Evolutionary conservation across 2,113 vertebrate genomes (phyloP).

Genomic region (Nanorana parkeri): DNA sequence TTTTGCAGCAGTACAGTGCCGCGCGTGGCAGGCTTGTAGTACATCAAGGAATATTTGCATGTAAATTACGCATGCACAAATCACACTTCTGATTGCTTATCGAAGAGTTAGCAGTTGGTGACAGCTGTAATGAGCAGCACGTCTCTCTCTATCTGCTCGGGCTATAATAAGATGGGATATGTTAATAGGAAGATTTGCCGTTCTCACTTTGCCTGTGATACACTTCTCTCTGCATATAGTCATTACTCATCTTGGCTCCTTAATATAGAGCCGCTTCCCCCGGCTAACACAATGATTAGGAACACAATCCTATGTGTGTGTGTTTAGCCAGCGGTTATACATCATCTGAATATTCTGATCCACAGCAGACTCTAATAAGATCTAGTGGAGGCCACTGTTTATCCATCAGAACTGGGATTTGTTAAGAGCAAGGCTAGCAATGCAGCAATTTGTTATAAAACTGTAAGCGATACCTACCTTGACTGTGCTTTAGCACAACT

Average conservation of each 20-base stretch:
- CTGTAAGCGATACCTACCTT: no score
- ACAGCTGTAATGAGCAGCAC: slow-evolving; percentile 26
- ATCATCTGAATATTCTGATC: slow-evolving; percentile 42
- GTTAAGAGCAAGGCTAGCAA: not conserved
- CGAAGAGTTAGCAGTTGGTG: slow-evolving; percentile 22
- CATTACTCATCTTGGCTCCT: slow-evolving; percentile 43
- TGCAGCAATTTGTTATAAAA: no score
- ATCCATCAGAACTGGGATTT: not conserved
- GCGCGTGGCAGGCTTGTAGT: not conserved
- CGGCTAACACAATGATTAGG: slow-evolving; percentile 43
- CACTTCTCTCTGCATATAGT: slow-evolving; percentile 40
- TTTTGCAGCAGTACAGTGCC: slow-evolving; percentile 1
- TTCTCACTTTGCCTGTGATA: slow-evolving; percentile 37
- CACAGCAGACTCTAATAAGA: not conserved
- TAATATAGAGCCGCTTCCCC: slow-evolving; percentile 47
- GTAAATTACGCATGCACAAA: slow-evolving; percentile 36
- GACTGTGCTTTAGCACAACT: no score
- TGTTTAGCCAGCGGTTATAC: slow-evolving; percentile 32
- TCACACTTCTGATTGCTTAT: slow-evolving; percentile 44
- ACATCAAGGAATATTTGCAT: slow-evolving; percentile 17
- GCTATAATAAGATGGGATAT: slow-evolving; percentile 49
- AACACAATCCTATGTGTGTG: slow-evolving; percentile 19
- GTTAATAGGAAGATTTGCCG: slow-evolving; percentile 51
- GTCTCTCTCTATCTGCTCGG: slow-evolving; percentile 29
- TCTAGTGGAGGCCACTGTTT: not conserved